Evolutionary conservation across 2,797 vertebrate genomes (phyloP), one percentile per base, ranked within the genome.

Genomic region (Corythornis leucogaster): DNA sequence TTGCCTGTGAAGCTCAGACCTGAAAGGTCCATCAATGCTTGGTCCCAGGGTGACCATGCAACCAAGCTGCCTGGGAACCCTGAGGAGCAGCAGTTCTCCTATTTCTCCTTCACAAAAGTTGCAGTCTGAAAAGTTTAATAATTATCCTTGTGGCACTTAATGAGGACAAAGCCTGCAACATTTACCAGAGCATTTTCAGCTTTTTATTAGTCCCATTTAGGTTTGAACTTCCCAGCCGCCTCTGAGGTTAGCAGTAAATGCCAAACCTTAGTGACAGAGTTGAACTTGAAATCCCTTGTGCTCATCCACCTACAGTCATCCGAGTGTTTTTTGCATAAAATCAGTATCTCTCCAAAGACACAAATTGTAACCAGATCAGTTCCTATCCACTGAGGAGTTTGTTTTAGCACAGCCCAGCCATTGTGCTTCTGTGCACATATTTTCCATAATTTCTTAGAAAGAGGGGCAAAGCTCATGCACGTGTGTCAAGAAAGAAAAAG

Each of bases 381-480:
- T 38, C 17, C 46, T 43, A 8, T 28, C 18, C 71, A 43, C 31
- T 0, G 0, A 11, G 42, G 75, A 13, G 30, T 61, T 70, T 38
- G 25, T 4, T 50, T 63, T 40, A 80, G 51, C 4, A 51, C 68
- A 80, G 31, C 63, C 31, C 40, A 8, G 13, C 17, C 0, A 0
- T 11, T 33, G 28, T 50, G 42, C 78, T 80, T 57, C 46, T 0
- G 0, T 3, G n/a, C 67, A 19, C 48, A 26, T 33, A 12, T 76
- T 68, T 80, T 30, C 71, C 70, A 61, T 4, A 2, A 12, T 35
- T 80, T 54, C 90, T 35, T 33, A 70, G 80, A 85, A 81, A 82
- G 26, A 12, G 0, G 3, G 67, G 55, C 74, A 73, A 66, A 75
- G 76, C 0, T 1, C 40, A 63, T 5, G 7, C 38, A 42, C 0